These are phyloP conservation scores for Tetraodon nigroviridis DNA, from an alignment of 2,113 vertebrate genomes.

Conservation along the genomic window DNA sequence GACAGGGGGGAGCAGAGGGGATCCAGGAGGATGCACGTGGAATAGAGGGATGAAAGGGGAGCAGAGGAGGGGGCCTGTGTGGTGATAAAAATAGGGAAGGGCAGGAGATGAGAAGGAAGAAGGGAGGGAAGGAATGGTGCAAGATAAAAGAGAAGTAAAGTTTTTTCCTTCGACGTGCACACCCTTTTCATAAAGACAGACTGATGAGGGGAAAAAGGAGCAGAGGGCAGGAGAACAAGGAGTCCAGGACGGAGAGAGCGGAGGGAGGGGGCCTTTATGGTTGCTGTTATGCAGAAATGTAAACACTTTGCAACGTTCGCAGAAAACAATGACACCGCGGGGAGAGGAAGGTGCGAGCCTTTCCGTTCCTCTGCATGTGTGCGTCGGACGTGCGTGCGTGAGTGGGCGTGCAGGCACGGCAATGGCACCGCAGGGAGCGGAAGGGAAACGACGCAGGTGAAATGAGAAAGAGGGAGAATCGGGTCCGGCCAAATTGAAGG, in stretches of 20 bases:
- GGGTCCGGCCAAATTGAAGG: conserved; percentile 26
- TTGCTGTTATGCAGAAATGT: conserved; percentile 73
- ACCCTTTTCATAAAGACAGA: conserved; percentile 13
- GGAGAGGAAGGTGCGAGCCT: conserved; percentile 56
- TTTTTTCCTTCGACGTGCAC: conserved; percentile 23
- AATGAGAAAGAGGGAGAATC: conserved; percentile 39
- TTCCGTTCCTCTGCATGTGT: conserved; percentile 11
- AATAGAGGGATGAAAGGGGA: conserved; percentile 61
- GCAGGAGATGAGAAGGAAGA: conserved; percentile 54
- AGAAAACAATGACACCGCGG: conserved; percentile 72
- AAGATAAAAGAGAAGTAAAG: conserved; percentile 55
- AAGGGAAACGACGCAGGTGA: conserved; percentile 56
- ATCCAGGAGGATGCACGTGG: conserved; percentile 45
- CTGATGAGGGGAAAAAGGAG: not conserved
- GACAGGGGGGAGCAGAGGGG: conserved; percentile 49
- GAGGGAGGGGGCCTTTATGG: conserved; percentile 57
- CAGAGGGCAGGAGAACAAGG: conserved; percentile 19
- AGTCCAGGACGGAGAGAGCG: conserved; percentile 3
- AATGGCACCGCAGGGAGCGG: conserved; percentile 61
- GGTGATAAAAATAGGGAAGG: conserved; percentile 64
- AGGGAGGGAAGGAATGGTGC: conserved; percentile 26
- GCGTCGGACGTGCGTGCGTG: conserved; percentile 31
- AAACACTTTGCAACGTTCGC: conserved; percentile 72
- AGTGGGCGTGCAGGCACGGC: conserved; percentile 52
- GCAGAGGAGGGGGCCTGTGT: conserved; percentile 39